Evolutionary conservation across 2,888 invertebrate genomes (phyloP).

Genomic region (Ernsta delagoae): DNA sequence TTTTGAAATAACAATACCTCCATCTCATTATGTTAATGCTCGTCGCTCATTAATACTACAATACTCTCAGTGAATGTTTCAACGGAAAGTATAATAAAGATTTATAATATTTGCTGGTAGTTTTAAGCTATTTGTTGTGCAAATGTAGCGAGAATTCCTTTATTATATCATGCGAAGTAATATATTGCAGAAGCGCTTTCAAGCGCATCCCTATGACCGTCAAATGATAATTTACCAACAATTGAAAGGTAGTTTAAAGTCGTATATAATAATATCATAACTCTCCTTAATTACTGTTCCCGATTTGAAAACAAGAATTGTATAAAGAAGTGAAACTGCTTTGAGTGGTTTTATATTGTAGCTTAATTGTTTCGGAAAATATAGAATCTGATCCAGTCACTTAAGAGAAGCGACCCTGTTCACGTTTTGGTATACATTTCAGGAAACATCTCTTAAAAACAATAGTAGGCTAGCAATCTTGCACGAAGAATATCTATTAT

Average conservation of each 20-base stretch:
- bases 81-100: constrained; percentile 16
- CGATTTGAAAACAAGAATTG: too few relatives aligned
- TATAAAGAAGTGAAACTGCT: too few relatives aligned
- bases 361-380: too few relatives aligned
- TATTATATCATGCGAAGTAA: constrained; percentile 4
- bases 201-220: constrained; percentile 9
- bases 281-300: too few relatives aligned
- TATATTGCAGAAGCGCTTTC: constrained; percentile 4
- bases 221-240: background rate
- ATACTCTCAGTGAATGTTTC: constrained; percentile 1
- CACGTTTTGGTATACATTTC: too few relatives aligned
- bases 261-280: too few relatives aligned
- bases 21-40: constrained; percentile 22
- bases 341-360: too few relatives aligned
- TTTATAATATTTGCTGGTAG: constrained; percentile 24
- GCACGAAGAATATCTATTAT: background rate
- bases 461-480: too few relatives aligned
- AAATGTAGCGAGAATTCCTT: constrained; percentile 13
- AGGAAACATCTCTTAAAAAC: too few relatives aligned
- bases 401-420: too few relatives aligned
- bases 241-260: background rate
- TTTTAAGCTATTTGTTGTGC: constrained; percentile 6
- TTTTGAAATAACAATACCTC: constrained; percentile 19
- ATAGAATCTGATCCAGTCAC: too few relatives aligned
- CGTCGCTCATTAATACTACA: constrained; percentile 12